phyloP scores from a whole-genome alignment of 2,888 invertebrate genomes.

The Epirrhoe tristata region DNA sequence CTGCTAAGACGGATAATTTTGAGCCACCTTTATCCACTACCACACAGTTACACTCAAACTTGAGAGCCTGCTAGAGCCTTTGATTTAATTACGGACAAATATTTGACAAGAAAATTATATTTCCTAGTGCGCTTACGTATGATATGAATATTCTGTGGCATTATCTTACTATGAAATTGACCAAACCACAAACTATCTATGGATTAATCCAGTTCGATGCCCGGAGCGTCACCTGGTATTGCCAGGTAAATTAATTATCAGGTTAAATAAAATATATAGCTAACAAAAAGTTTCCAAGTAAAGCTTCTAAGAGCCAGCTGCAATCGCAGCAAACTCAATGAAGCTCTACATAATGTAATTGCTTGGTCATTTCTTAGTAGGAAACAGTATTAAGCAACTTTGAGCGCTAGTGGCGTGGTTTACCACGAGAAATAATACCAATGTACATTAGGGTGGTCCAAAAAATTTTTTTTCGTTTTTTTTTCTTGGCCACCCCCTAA shows the following conservation, averaged over 20 bases:
- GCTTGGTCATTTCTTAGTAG: conserved; percentile 27
- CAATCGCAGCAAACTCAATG: conserved; percentile 23
- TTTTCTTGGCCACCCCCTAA: too few relatives aligned
- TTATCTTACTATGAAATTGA: background rate
- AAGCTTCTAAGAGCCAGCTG: conserved; percentile 11
- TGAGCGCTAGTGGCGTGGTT: background rate
- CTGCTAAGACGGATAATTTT: too few relatives aligned
- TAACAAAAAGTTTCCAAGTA: background rate
- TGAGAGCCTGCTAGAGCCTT: too few relatives aligned
- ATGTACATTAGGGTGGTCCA: too few relatives aligned
- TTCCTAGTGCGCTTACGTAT: too few relatives aligned
- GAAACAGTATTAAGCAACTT: background rate
- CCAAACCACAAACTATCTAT: background rate
- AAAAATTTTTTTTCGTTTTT: too few relatives aligned
- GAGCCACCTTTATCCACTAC: too few relatives aligned
- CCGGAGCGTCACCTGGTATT: background rate
- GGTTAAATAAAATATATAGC: background rate
- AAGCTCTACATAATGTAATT: conserved; percentile 28
- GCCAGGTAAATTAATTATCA: conserved; percentile 2
- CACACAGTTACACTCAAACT: too few relatives aligned
- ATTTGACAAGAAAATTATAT: too few relatives aligned
- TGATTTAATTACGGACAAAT: too few relatives aligned
- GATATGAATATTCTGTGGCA: background rate
- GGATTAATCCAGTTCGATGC: background rate
- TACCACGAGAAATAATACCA: background rate